A percentile compares a stretch with the other conserved stretches of the same genome.
These are phyloP conservation scores for Rhamnusium bicolor DNA, from an alignment of 2,888 invertebrate species.

Conservation along the genomic window DNA sequence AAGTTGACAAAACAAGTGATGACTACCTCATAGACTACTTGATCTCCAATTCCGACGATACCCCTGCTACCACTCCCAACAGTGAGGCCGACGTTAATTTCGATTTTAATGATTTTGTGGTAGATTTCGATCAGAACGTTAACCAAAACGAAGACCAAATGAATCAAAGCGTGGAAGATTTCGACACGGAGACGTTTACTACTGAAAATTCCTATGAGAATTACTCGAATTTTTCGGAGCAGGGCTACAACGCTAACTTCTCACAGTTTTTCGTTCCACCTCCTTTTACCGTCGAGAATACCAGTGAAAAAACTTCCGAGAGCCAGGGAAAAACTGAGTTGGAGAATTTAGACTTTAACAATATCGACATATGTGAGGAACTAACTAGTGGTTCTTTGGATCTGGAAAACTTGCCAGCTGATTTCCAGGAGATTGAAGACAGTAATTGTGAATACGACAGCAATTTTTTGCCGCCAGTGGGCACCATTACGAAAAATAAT, in stretches of 20 bases:
- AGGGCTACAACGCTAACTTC: slow-evolving; percentile 37
- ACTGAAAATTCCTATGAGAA: slow-evolving; percentile 51
- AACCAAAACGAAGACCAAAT: slow-evolving; percentile 33
- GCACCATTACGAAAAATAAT: slow-evolving; percentile 61
- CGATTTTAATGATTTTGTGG: slow-evolving; percentile 66
- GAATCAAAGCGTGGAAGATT: slow-evolving; percentile 36
- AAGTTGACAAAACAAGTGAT: slow-evolving; percentile 46
- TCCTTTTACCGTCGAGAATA: slow-evolving; percentile 40
- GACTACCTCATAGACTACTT: slow-evolving; percentile 60
- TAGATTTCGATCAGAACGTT: slow-evolving; percentile 63
- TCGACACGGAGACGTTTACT: slow-evolving; percentile 56
- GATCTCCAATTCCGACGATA: slow-evolving; percentile 53
- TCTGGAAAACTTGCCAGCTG: slow-evolving; percentile 56
- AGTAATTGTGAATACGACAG: slow-evolving; percentile 17
- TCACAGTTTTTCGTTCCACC: slow-evolving; percentile 60
- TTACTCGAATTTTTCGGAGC: slow-evolving; percentile 24
- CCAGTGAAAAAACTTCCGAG: not conserved
- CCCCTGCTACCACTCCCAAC: slow-evolving; percentile 45
- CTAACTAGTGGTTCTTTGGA: slow-evolving; percentile 62
- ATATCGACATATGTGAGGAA: slow-evolving; percentile 62
- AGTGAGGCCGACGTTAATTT: slow-evolving; percentile 57
- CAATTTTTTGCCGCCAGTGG: slow-evolving; percentile 60
- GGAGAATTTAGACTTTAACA: slow-evolving; percentile 56
- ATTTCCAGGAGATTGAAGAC: slow-evolving; percentile 54
- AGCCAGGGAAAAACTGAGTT: slow-evolving; percentile 34